Percentiles rank a stretch among this genome's conserved stretches.
Conservation (phyloP, 2,888 invertebrate genomes). For the Mesoligia furuncula region DNA sequence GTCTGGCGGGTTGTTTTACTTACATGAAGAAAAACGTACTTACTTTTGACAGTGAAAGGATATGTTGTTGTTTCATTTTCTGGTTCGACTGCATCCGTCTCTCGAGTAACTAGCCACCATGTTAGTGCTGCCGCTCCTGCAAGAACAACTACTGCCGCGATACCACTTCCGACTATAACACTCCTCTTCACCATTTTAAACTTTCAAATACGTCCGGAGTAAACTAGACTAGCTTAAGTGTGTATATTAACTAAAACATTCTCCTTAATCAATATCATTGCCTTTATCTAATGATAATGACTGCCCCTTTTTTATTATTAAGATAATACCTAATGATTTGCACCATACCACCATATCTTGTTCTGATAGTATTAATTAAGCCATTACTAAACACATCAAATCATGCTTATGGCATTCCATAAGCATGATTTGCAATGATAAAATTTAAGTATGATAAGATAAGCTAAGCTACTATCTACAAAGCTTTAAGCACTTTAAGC, state of each 20-base stretch:
- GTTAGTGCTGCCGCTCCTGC: constrained; percentile 73
- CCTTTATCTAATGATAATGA: constrained; percentile 32
- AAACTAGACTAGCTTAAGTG: constrained; percentile 1
- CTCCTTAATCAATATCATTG: constrained; percentile 24
- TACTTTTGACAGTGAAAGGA: constrained; percentile 33
- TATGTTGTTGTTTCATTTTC: not conserved
- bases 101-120: constrained; percentile 74
- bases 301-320: constrained; percentile 6
- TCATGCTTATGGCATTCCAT: no score
- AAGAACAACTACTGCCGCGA: constrained; percentile 61
- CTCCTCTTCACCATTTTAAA: constrained; percentile 65
- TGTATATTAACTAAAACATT: constrained; percentile 16
- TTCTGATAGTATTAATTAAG: constrained; percentile 36
- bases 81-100: constrained; percentile 39
- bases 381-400: not conserved
- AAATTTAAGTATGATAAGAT: constrained; percentile 13
- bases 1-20: not conserved
- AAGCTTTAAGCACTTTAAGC: not conserved
- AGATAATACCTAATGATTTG: constrained; percentile 36
- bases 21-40: constrained; percentile 26
- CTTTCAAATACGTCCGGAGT: constrained; percentile 1
- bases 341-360: constrained; percentile 31
- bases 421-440: constrained; percentile 13
- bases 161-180: constrained; percentile 65
- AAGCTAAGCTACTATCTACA: not conserved